Conservation (phyloP, 2,113 vertebrate genomes). For the Cathartes aura region DNA sequence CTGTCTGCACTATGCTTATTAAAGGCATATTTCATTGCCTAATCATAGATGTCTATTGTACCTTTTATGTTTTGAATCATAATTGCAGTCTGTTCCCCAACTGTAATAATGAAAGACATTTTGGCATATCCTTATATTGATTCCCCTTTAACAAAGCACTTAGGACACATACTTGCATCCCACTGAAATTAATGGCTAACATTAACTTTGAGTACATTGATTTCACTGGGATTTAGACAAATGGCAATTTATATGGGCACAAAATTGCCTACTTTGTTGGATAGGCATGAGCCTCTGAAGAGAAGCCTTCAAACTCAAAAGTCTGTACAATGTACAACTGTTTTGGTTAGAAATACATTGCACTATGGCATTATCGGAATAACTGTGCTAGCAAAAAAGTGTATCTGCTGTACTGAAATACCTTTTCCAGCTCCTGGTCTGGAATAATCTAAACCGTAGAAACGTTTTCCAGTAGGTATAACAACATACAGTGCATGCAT, state of each 20-base stretch:
- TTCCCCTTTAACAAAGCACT: slow-evolving; percentile 21
- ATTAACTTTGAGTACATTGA: background rate
- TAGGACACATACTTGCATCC: slow-evolving; percentile 3
- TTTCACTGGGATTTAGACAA: slow-evolving; percentile 27
- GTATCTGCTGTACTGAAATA: background rate
- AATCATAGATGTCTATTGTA: slow-evolving; percentile 49
- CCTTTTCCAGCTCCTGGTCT: background rate
- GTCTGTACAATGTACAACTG: background rate
- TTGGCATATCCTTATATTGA: slow-evolving; percentile 38
- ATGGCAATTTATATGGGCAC: background rate
- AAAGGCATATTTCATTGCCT: slow-evolving; percentile 64
- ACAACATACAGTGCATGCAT: background rate
- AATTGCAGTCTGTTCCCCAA: slow-evolving; percentile 51
- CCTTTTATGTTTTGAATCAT: slow-evolving; percentile 51
- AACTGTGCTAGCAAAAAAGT: background rate
- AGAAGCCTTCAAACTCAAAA: background rate
- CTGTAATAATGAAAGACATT: slow-evolving; percentile 42
- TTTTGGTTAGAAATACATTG: background rate
- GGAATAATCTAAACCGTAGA: background rate
- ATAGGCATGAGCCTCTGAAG: background rate
- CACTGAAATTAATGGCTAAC: slow-evolving; percentile 8
- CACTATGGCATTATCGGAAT: background rate
- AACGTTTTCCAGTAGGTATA: background rate
- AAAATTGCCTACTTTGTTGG: background rate
- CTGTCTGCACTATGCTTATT: slow-evolving; percentile 56